phyloP scores from a whole-genome alignment of 2,888 invertebrate species.

The Nudaria mundana region DNA sequence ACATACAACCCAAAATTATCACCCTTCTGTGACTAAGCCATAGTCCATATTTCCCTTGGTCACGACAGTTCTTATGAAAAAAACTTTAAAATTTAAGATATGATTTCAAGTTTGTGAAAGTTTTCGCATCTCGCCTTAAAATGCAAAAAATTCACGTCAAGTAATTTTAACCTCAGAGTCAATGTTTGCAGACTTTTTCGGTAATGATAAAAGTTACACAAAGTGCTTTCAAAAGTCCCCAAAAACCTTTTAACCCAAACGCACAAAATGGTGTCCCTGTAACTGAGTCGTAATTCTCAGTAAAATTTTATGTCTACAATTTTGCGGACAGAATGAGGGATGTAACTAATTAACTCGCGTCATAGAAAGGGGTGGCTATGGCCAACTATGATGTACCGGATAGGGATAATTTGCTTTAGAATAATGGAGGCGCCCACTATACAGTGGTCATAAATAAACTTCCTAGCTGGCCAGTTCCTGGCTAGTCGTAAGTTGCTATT shows the following conservation, averaged over 20 bases:
- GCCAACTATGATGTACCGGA: constrained; percentile 23
- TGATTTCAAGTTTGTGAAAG: no score
- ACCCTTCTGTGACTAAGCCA: no score
- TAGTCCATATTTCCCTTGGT: no score
- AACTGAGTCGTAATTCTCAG: constrained; percentile 11
- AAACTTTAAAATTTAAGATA: no score
- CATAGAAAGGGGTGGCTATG: constrained; percentile 34
- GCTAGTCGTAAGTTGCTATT: no score
- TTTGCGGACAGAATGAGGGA: constrained; percentile 26
- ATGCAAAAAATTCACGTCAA: not conserved
- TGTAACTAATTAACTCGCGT: constrained; percentile 26
- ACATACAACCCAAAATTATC: no score
- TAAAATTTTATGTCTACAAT: constrained; percentile 23
- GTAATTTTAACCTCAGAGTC: not conserved
- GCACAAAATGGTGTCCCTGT: constrained; percentile 6
- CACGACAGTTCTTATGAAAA: no score
- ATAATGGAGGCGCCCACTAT: constrained; percentile 22
- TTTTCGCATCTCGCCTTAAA: not conserved
- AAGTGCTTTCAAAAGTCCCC: not conserved
- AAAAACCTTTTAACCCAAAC: constrained; percentile 1
- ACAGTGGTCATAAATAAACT: constrained; percentile 25
- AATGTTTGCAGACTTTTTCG: not conserved
- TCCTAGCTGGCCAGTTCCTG: constrained; percentile 14
- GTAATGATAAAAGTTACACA: not conserved
- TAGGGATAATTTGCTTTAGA: constrained; percentile 29